These are phyloP conservation scores for Cistogaster globosa DNA, from an alignment of 2,888 invertebrate species.

Conservation along the genomic window DNA sequence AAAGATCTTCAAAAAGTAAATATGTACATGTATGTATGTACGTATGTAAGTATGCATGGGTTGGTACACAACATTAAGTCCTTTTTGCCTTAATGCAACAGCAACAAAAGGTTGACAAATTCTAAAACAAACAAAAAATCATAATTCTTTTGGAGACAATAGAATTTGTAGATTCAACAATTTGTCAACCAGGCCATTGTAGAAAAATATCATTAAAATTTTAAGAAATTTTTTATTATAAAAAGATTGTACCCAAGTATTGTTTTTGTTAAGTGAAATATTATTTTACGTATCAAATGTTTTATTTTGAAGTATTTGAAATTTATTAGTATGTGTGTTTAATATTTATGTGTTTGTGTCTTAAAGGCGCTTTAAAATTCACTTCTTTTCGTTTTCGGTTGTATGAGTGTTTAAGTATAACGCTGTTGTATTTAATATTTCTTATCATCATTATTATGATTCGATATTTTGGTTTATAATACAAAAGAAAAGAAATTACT, in stretches of 20 bases:
- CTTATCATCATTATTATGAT: constrained; percentile 46
- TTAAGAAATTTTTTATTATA: constrained; percentile 14
- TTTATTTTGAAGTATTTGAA: constrained; percentile 60
- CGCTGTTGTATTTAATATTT: constrained; percentile 46
- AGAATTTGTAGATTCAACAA: constrained; percentile 45
- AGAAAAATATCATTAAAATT: constrained; percentile 66
- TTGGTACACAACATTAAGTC: constrained; percentile 36
- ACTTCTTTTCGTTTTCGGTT: constrained; percentile 25
- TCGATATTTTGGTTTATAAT: constrained; percentile 22
- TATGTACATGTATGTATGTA: background rate
- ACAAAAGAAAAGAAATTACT: constrained; percentile 7
- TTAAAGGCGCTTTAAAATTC: constrained; percentile 4
- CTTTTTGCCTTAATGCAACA: constrained; percentile 49
- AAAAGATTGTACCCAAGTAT: constrained; percentile 15
- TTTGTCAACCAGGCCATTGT: constrained; percentile 65
- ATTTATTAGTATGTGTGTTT: constrained; percentile 6
- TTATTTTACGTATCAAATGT: constrained; percentile 83
- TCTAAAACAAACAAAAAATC: constrained; percentile 57
- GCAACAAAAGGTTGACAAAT: constrained; percentile 60
- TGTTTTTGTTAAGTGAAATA: constrained; percentile 75
- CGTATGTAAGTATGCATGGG: background rate
- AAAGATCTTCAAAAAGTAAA: background rate
- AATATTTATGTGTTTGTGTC: constrained; percentile 4
- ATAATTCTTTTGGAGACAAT: constrained; percentile 60
- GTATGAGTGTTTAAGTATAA: background rate